Evolutionary conservation across 2,888 invertebrate genomes (phyloP).

Genomic region (Stenodera caucasica): DNA sequence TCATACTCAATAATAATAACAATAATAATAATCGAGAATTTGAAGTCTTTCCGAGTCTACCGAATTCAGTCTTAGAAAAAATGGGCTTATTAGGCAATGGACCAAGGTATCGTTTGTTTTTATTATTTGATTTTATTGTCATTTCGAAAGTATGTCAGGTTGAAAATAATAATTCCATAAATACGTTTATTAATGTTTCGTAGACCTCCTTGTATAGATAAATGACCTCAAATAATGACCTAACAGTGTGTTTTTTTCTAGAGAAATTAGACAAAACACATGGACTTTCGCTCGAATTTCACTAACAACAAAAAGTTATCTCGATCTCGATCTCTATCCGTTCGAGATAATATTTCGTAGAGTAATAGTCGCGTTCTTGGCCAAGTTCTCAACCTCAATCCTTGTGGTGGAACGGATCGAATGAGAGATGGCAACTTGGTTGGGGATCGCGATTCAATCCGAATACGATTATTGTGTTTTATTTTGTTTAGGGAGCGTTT

Average conservation of each 20-base stretch:
- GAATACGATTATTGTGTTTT: neutral
- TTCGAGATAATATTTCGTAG: no score
- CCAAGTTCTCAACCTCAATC: no score
- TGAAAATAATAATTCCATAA: conserved; percentile 5
- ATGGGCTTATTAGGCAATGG: conserved; percentile 51
- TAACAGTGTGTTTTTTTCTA: neutral
- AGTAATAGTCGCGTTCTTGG: no score
- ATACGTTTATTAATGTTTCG: neutral
- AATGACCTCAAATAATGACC: conserved; percentile 18
- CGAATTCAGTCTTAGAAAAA: conserved; percentile 55
- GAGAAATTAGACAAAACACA: neutral
- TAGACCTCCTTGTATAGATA: conserved; percentile 13
- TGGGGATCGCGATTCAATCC: neutral
- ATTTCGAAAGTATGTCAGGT: neutral
- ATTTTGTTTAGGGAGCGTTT: conserved; percentile 47
- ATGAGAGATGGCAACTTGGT: no score
- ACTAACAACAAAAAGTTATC: no score
- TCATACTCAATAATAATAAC: conserved; percentile 25
- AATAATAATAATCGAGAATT: conserved; percentile 33
- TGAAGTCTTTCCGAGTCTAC: conserved; percentile 55
- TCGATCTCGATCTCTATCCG: neutral
- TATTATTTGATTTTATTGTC: no score
- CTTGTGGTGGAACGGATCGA: no score
- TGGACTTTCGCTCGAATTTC: neutral
- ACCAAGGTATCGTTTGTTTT: conserved; percentile 40